These are phyloP conservation scores for Naja naja DNA, from an alignment of 2,113 vertebrate genomes.

Conservation along the genomic window DNA sequence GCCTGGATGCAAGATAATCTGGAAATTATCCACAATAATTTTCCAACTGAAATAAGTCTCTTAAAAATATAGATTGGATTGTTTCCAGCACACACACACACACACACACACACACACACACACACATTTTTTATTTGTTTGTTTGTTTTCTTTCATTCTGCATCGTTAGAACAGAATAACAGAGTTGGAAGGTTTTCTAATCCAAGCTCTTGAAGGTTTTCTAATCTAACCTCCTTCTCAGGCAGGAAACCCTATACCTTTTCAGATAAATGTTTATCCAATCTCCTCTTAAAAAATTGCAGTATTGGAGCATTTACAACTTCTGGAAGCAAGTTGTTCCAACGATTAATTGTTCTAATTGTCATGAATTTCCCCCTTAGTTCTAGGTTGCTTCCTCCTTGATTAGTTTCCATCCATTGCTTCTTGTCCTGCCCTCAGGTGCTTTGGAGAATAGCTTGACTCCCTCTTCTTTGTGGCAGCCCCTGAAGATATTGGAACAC, in stretches of 20 bases:
- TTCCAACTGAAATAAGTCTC: not conserved
- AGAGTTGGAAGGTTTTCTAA: not conserved
- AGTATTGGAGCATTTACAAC: not conserved
- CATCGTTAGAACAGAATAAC: not conserved
- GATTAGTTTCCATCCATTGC: no score
- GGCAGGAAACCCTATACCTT: not conserved
- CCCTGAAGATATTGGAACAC: no score
- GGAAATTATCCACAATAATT: not conserved
- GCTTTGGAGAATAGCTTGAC: no score
- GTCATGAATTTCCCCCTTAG: no score
- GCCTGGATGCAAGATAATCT: not conserved
- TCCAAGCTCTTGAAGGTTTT: not conserved
- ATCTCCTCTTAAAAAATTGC: not conserved
- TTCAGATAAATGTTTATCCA: not conserved
- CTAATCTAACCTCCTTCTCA: not conserved
- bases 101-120: no score
- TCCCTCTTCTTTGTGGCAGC: no score
- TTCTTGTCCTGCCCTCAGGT: no score
- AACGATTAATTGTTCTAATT: not conserved
- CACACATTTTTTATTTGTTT: no score
- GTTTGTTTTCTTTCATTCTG: not conserved
- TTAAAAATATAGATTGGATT: not conserved
- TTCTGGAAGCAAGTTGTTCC: not conserved
- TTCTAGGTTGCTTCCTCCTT: no score
- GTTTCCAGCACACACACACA: not conserved